A percentile compares a stretch with the other conserved stretches of the same genome.
phyloP scores from a whole-genome alignment of 2,797 vertebrate genomes.

The Anas bernieri region DNA sequence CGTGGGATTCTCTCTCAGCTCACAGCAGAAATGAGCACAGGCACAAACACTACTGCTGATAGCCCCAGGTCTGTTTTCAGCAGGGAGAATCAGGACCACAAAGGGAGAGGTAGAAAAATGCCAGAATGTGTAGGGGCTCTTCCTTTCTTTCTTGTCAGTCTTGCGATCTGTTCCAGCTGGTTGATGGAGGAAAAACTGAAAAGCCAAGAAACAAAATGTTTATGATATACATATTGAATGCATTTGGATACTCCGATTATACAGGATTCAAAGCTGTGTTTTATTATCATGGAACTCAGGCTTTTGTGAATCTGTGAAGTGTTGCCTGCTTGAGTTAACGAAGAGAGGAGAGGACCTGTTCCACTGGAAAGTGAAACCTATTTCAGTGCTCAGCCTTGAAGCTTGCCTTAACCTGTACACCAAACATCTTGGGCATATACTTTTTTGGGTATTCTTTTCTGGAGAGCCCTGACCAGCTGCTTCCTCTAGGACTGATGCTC shows the following conservation, averaged over 20 bases:
- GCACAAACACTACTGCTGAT: too few relatives aligned
- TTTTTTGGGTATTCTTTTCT: not conserved
- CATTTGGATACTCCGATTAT: not conserved
- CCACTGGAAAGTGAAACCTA: not conserved
- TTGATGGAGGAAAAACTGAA: slow-evolving; percentile 37
- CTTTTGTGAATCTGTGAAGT: not conserved
- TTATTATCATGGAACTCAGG: not conserved
- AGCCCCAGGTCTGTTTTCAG: not conserved
- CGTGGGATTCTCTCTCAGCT: not conserved
- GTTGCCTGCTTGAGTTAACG: not conserved
- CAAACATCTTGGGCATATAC: not conserved
- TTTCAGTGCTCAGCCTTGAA: not conserved
- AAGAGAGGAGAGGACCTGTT: not conserved
- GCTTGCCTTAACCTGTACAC: not conserved
- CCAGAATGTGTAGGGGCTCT: not conserved
- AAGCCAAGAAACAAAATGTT: not conserved
- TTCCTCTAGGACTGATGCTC: not conserved
- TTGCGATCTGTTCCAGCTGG: not conserved
- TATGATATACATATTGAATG: slow-evolving; percentile 6
- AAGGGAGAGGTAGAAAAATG: not conserved
- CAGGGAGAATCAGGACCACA: not conserved
- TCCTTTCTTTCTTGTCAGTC: not conserved
- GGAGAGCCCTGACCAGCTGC: not conserved
- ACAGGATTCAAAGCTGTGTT: not conserved
- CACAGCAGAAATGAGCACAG: too few relatives aligned